A percentile compares a stretch with the other conserved stretches of the same genome.
phyloP scores from a whole-genome alignment of 2,113 vertebrate genomes.

The Plecturocebus donacophilus region DNA sequence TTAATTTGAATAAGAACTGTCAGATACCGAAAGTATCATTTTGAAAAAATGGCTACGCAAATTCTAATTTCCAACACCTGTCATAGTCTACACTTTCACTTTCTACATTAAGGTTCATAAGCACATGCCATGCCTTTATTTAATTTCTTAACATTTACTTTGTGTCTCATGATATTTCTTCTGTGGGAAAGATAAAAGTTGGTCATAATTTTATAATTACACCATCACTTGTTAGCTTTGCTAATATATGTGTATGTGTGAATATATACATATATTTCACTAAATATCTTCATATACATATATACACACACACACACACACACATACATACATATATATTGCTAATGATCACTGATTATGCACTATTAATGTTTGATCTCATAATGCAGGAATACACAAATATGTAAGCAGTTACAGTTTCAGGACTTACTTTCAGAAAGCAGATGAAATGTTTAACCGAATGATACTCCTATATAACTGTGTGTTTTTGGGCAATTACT shows the following conservation, averaged over 20 bases:
- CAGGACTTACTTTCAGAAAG: background rate
- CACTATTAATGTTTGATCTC: background rate
- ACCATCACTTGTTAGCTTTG: background rate
- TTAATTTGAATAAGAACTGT: background rate
- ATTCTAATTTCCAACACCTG: background rate
- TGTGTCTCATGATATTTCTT: background rate
- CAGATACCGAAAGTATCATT: background rate
- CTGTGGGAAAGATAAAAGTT: background rate
- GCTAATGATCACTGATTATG: background rate
- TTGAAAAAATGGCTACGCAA: background rate
- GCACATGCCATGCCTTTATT: background rate
- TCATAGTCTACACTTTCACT: too few relatives aligned
- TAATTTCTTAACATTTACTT: background rate
- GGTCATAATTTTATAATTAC: background rate
- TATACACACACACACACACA: too few relatives aligned
- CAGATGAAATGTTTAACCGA: background rate
- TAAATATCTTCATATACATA: background rate
- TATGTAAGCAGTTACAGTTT: background rate
- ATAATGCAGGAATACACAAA: background rate
- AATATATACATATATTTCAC: background rate
- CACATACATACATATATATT: background rate
- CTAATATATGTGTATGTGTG: background rate
- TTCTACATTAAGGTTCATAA: background rate
- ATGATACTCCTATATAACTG: background rate
- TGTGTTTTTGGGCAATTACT: background rate